These are phyloP conservation scores for Actinostola sp. DNA, from an alignment of 92 coral and sea anemone genomes.

Conservation along the genomic window DNA sequence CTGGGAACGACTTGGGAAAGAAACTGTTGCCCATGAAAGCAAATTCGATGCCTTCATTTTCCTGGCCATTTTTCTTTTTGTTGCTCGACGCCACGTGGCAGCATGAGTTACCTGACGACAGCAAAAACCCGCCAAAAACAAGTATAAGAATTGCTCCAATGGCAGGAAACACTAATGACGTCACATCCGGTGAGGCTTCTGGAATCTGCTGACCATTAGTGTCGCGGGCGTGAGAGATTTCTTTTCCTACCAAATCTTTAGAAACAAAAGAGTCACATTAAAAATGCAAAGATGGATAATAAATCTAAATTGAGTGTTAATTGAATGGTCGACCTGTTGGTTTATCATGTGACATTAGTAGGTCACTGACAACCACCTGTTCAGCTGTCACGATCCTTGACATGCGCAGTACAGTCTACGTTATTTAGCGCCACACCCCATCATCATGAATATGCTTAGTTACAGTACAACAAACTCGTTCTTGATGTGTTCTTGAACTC, in stretches of 20 bases:
- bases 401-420: slow-evolving; percentile 10
- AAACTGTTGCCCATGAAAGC: slow-evolving; percentile 39
- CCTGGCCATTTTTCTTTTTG: slow-evolving; percentile 19
- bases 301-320: not conserved
- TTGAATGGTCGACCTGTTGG: slow-evolving; percentile 1
- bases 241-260: slow-evolving; percentile 19
- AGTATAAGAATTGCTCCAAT: slow-evolving; percentile 79
- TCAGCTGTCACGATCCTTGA: no score
- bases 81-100: slow-evolving; percentile 17
- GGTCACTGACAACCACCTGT: slow-evolving; percentile 11
- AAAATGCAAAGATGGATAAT: no score
- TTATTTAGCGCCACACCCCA: not conserved
- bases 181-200: slow-evolving; percentile 30
- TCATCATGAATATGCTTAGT: no score
- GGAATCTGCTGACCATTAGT: slow-evolving; percentile 33
- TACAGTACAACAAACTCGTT: no score
- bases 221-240: slow-evolving; percentile 22
- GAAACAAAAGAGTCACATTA: no score
- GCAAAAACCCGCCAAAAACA: slow-evolving; percentile 71
- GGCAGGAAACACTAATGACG: slow-evolving; percentile 72
- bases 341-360: not conserved
- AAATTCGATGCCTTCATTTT: slow-evolving; percentile 10
- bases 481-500: no score
- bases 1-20: slow-evolving; percentile 65
- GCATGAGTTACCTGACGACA: slow-evolving; percentile 52